These are phyloP conservation scores for Archaeoteleia sp. DNA, from an alignment of 2,888 invertebrate genomes.

Conservation along the genomic window DNA sequence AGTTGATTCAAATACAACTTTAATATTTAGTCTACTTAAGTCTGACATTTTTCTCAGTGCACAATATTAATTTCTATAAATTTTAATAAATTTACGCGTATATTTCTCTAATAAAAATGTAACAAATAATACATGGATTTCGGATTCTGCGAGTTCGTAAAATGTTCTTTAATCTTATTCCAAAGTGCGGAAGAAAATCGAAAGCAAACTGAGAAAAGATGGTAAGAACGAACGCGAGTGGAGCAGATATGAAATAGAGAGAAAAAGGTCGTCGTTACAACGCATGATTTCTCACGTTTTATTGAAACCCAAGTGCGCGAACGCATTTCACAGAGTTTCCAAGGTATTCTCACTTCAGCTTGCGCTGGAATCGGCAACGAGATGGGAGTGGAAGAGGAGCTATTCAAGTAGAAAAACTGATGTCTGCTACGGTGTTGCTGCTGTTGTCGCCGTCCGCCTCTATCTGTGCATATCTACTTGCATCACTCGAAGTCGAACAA, in stretches of 20 bases:
- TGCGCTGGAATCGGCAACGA: conserved; percentile 27
- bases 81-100: too few relatives aligned
- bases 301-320: conserved; percentile 12
- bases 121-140: conserved; percentile 41
- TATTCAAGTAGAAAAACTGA: conserved; percentile 48
- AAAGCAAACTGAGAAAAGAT: conserved; percentile 36
- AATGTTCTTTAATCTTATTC: conserved; percentile 41
- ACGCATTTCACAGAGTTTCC: conserved; percentile 28
- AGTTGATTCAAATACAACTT: too few relatives aligned
- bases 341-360: conserved; percentile 30
- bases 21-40: too few relatives aligned
- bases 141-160: conserved; percentile 21
- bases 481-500: conserved; percentile 9
- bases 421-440: conserved; percentile 27
- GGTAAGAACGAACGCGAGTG: conserved; percentile 22
- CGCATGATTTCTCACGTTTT: conserved; percentile 48
- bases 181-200: conserved; percentile 38
- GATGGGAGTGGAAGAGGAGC: conserved; percentile 31
- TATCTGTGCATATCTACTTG: conserved; percentile 2
- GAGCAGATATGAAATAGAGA: conserved; percentile 36
- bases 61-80: too few relatives aligned
- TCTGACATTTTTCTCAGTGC: too few relatives aligned
- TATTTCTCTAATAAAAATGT: conserved; percentile 31
- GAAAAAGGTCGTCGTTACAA: conserved; percentile 39
- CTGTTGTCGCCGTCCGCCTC: conserved; percentile 10